Evolutionary conservation across 2,797 vertebrate species (phyloP).

Genomic region (Rhincodon typus): DNA sequence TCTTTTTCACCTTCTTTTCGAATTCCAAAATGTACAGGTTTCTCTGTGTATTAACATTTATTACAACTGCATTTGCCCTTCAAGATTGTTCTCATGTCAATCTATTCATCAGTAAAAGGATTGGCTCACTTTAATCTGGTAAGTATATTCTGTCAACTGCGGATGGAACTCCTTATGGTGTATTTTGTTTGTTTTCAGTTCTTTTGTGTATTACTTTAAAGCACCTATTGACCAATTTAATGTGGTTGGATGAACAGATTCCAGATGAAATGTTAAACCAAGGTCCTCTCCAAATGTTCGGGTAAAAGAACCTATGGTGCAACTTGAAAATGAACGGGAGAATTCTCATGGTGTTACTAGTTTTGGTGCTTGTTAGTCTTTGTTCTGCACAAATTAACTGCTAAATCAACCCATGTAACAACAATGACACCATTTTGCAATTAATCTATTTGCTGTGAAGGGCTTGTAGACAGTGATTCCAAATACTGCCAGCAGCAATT

Average conservation of each 20-base stretch:
- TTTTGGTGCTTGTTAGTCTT: not conserved
- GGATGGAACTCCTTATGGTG: not conserved
- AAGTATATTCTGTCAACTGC: not conserved
- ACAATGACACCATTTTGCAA: not conserved
- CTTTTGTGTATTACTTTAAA: not conserved
- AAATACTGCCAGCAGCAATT: not conserved
- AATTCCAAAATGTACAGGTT: not conserved
- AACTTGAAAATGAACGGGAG: not conserved
- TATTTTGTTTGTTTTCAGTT: not conserved
- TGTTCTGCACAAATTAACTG: not conserved
- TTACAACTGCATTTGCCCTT: not conserved
- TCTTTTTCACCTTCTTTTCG: not conserved
- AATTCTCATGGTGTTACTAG: not conserved
- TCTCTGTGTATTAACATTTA: not conserved
- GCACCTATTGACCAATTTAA: not conserved
- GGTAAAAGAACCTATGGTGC: not conserved
- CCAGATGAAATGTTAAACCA: constrained; percentile 7
- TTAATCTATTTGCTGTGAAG: not conserved
- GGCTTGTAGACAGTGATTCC: not conserved
- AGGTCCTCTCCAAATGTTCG: not conserved
- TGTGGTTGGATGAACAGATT: not conserved
- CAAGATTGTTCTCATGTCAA: not conserved
- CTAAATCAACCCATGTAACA: not conserved
- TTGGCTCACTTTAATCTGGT: not conserved
- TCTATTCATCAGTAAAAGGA: not conserved